Evolutionary conservation across 2,797 vertebrate genomes (phyloP), one percentile per base, ranked within the genome.

Genomic region (Eupleurogrammus muticus): DNA sequence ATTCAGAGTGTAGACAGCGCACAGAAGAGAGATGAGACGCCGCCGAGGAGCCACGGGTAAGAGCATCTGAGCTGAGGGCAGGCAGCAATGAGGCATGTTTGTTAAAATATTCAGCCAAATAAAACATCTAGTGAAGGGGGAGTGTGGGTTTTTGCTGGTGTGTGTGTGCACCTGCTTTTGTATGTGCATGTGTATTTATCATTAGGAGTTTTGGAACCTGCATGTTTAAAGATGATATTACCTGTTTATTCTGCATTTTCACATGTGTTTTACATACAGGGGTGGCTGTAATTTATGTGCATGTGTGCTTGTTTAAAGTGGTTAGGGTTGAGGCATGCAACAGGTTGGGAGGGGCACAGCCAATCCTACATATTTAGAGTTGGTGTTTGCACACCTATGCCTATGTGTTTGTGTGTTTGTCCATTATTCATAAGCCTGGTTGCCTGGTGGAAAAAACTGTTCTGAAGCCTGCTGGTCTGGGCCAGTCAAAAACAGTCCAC

Each of bases 311-410:
- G 2, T 64, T 2, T 56, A 53, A 70, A 38, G 54, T 19, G 62
- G 51, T 17, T 58, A 60, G 38, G 62, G 71, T 61, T 50, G 40
- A 35, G 75, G 75, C 28, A 24, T 75, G 67, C 69, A 66, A 80
- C 59, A 55, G 70, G 47, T 19, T 66, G 49, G 71, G 69, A 83
- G 77, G 56, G 69, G 73, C 72, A 72, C 75, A 73, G 67, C 59
- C 76, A 80, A 84, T 72, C 54, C 70, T 54, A 59, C 56, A 85
- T 86, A 81, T 83, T 81, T 64, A 80, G 59, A 75, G 16, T 20
- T 28, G 28, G 28, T 28, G 28, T 28, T 6, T 28, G 28, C 6
- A 28, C 28, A 28, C 3, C 28, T 28, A 28, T 28, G 28, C 6
- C 28, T 28, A 28, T 28, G 28, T 28, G 28, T 28, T 3, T 28